Base-by-base conservation (phyloP, 2,113 vertebrate genomes). In the Gopherus evgoodei region DNA sequence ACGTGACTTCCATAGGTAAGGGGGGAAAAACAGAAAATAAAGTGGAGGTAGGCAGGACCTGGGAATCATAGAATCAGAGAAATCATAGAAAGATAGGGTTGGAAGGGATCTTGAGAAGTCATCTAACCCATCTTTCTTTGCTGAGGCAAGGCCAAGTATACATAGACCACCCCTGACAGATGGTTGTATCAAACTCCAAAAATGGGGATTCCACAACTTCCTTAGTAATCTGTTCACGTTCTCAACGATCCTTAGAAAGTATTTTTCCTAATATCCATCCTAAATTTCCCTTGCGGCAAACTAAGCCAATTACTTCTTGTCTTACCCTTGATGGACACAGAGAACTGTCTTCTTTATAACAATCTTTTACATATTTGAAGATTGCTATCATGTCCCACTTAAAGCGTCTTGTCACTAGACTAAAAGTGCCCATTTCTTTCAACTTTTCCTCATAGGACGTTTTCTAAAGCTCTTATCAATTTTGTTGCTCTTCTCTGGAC, bases 1-100 rank as follows among this genome's bases (percentile, higher is more conserved):
- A 99, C 16, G 98, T 99, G 86, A 97, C 98, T 62, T 99, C 99
- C 84, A 99, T 99, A 83, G 99, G 99, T 99, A 98, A 98, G 98
- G 47, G 1, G 19, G 50, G 25, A 24, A 65, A 24, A 42, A 29
- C 11, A 90, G 78, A 31, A 24, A 90, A 91, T 75, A 6, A 96
- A 88, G 89, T 17, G 35, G 52, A 79, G 56, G 27, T 27, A 24
- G 75, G 22, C 44, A 16, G 47, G 75, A 78, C 6, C 75, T 47
- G n/a, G 19, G 35, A 21, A 72, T 72, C 35, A 38, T 4, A 38
- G 35, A 38, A 72, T 69, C 62, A n/a, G 62, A 69, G 62, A 72
- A 72, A 38, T n/a, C 35, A 21, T 38, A 72, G n/a, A 72, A 38
- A 72, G 19, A 8, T 72, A 72, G 65, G n/a, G 65, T 19, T 72